A percentile compares a stretch with the other conserved stretches of the same genome.
phyloP scores from a whole-genome alignment of 2,113 vertebrate species.

The Opisthocomus hoazin region DNA sequence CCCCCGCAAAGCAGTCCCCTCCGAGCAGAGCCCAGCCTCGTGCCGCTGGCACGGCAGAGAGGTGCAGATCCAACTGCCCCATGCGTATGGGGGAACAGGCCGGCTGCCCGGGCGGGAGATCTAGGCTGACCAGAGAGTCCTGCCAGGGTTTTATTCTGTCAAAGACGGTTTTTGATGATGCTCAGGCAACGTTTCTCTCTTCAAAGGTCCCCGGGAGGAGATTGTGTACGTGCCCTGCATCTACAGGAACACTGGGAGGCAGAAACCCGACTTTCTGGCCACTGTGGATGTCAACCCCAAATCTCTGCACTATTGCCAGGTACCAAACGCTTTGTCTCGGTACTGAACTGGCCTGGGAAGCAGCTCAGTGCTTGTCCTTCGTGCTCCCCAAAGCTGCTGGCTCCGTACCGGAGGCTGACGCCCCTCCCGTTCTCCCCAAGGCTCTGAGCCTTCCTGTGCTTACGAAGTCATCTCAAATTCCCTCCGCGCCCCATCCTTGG shows the following conservation, averaged over 20 bases:
- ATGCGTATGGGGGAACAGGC: fast-evolving
- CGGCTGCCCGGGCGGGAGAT: neutral
- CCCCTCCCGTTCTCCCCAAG: neutral
- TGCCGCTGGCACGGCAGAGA: neutral
- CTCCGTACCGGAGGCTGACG: neutral
- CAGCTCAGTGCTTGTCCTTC: neutral
- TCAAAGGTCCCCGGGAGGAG: constrained; percentile 82
- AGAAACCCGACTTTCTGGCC: constrained; percentile 88
- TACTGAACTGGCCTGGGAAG: neutral
- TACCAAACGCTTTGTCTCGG: neutral
- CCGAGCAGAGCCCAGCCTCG: neutral
- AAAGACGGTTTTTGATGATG: neutral
- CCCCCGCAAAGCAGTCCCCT: neutral
- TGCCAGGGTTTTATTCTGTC: neutral
- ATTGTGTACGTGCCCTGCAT: constrained; percentile 91
- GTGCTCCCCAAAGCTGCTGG: neutral
- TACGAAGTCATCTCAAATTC: fast-evolving
- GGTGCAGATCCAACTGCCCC: neutral
- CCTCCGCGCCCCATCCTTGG: fast-evolving
- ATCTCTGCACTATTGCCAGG: constrained; percentile 83
- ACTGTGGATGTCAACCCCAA: constrained; percentile 86
- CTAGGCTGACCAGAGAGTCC: neutral
- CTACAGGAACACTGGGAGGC: constrained; percentile 80
- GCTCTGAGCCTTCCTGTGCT: neutral
- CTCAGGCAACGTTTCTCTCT: neutral